Conservation (phyloP, 2,888 invertebrate genomes). For the Lithophane leautieri region DNA sequence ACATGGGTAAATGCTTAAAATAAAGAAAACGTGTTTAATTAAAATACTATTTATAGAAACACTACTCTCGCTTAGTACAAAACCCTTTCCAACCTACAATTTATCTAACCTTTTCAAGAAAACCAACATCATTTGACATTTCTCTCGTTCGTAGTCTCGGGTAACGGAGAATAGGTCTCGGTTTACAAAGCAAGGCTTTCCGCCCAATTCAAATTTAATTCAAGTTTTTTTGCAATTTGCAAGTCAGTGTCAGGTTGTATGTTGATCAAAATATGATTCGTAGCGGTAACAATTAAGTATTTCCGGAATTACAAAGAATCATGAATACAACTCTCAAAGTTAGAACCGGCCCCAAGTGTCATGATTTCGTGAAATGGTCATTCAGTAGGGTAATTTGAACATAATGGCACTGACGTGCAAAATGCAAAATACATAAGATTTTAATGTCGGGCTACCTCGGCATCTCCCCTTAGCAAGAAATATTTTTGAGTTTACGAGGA, state of each 20-base stretch:
- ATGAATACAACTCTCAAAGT: no score
- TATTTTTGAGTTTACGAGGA: constrained; percentile 17
- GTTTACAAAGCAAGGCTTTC: constrained; percentile 14
- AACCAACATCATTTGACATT: constrained; percentile 36
- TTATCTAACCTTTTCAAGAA: constrained; percentile 6
- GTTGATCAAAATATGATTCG: not conserved
- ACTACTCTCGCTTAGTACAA: not conserved
- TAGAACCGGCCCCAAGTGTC: no score
- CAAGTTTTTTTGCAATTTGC: not conserved
- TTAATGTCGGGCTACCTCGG: no score
- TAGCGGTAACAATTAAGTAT: not conserved
- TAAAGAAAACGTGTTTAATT: not conserved
- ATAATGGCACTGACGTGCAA: no score
- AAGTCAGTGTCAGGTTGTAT: not conserved
- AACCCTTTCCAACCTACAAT: constrained; percentile 2
- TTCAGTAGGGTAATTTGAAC: no score
- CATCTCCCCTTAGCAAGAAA: constrained; percentile 4
- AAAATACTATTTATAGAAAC: no score
- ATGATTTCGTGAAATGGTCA: no score
- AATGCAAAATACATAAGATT: no score
- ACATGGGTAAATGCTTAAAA: not conserved
- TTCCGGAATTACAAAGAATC: not conserved
- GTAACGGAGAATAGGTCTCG: not conserved
- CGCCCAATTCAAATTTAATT: not conserved
- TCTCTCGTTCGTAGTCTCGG: not conserved